These are phyloP conservation scores for Cenopis cana DNA, from an alignment of 2,888 invertebrate genomes.

Conservation along the genomic window DNA sequence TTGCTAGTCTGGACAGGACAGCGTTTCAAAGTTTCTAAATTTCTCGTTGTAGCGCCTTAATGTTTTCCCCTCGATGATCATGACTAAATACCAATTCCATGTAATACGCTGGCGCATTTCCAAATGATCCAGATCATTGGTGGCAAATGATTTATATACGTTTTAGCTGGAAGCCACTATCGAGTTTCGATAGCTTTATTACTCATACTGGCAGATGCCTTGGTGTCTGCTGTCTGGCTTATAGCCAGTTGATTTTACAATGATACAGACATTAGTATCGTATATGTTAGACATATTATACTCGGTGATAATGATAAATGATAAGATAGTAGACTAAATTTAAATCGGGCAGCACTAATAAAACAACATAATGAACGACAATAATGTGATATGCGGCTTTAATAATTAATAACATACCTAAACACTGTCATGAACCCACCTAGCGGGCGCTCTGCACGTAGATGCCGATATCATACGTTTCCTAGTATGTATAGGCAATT, in stretches of 20 bases:
- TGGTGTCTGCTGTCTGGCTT: conserved; percentile 7
- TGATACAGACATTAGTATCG: conserved; percentile 1
- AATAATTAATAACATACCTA: too few relatives aligned
- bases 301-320: conserved; percentile 1
- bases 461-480: too few relatives aligned
- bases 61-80: neutral
- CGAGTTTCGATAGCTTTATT: conserved; percentile 21
- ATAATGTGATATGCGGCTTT: too few relatives aligned
- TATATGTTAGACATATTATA: conserved; percentile 1
- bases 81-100: conserved; percentile 22
- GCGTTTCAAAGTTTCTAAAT: too few relatives aligned
- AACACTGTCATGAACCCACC: too few relatives aligned
- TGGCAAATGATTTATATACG: conserved; percentile 21
- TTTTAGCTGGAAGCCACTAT: conserved; percentile 26
- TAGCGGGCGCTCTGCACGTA: too few relatives aligned
- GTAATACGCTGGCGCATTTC: conserved; percentile 24
- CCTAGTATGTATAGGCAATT: too few relatives aligned
- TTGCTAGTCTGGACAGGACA: too few relatives aligned
- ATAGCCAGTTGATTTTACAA: neutral
- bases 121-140: conserved; percentile 18
- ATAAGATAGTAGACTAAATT: too few relatives aligned
- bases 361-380: too few relatives aligned
- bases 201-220: conserved; percentile 25
- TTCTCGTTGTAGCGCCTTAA: too few relatives aligned
- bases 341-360: too few relatives aligned